Conservation (phyloP, 1,140 invertebrate genomes). For the Pogonomyrmex barbatus region DNA sequence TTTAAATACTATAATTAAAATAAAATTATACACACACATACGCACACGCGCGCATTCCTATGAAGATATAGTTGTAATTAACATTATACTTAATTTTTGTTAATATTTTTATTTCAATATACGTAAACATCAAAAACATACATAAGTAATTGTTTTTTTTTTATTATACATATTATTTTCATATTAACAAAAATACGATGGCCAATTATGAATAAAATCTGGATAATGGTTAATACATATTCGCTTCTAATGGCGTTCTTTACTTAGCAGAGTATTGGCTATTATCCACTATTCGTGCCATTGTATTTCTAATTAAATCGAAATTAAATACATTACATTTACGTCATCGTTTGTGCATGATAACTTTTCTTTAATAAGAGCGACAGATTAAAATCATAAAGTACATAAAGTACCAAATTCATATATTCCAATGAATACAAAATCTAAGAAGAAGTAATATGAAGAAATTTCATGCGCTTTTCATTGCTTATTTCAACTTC, state of each 20-base stretch:
- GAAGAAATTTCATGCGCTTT: background rate
- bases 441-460: conserved; percentile 15
- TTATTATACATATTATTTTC: background rate
- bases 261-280: background rate
- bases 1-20: background rate
- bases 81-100: background rate
- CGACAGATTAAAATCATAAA: background rate
- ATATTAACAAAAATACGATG: conserved; percentile 3
- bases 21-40: background rate
- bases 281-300: conserved; percentile 3
- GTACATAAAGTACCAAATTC: background rate
- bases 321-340: background rate
- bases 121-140: too few species aligned
- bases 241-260: background rate
- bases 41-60: background rate
- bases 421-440: background rate
- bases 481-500: background rate
- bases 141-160: background rate
- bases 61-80: background rate
- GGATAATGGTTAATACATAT: background rate
- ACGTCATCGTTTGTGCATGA: conserved; percentile 1
- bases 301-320: conserved; percentile 14
- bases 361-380: background rate
- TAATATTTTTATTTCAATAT: background rate
- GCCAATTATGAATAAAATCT: conserved; percentile 9